These are phyloP conservation scores for Prionace glauca DNA, from an alignment of 2,797 vertebrate species.

Conservation along the genomic window DNA sequence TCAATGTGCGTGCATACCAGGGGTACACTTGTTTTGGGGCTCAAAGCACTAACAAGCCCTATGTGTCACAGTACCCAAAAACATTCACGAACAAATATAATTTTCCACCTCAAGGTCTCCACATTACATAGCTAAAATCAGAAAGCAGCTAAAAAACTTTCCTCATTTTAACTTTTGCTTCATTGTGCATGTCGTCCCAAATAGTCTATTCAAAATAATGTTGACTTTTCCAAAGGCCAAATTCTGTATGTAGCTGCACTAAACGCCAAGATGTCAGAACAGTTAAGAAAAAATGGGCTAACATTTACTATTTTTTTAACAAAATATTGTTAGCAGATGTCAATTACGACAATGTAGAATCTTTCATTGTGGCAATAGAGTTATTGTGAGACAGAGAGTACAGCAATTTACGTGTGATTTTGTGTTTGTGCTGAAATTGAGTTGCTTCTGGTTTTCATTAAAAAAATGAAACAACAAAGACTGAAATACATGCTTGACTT, in stretches of 20 bases:
- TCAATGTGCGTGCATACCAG: too few species aligned
- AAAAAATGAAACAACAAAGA: neutral
- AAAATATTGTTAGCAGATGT: conserved; percentile 20
- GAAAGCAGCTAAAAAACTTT: neutral
- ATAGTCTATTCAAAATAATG: neutral
- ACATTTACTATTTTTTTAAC: neutral
- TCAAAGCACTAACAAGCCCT: too few species aligned
- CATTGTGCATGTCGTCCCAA: neutral
- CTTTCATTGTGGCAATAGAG: neutral
- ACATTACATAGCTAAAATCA: neutral
- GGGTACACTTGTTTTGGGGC: too few species aligned
- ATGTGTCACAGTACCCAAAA: neutral
- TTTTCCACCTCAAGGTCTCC: neutral
- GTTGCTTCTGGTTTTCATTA: neutral
- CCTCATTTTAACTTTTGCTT: neutral
- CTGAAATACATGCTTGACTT: neutral
- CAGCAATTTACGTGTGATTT: neutral
- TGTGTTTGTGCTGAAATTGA: neutral
- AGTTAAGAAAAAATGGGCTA: neutral
- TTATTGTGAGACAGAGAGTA: neutral
- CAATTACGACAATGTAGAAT: neutral
- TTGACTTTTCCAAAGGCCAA: neutral
- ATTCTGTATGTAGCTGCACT: neutral
- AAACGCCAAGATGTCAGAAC: neutral
- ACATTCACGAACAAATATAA: neutral